These are phyloP conservation scores for Aleiodes alternator DNA, from an alignment of 2,888 invertebrate genomes.

Conservation along the genomic window DNA sequence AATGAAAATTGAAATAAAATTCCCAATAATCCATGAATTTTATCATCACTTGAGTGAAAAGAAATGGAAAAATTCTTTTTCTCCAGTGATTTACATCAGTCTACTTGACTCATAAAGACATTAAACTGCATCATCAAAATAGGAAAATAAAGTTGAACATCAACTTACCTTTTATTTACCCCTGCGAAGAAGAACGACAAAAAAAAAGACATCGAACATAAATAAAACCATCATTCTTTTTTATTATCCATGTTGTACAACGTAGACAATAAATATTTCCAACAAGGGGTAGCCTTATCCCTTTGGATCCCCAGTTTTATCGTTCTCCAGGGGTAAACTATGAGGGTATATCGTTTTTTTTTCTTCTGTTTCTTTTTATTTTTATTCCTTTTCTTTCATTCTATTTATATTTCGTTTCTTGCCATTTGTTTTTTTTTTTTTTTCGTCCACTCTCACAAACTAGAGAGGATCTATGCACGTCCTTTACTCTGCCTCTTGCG, in stretches of 20 bases:
- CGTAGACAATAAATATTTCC: slow-evolving; percentile 20
- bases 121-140: no score
- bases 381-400: slow-evolving; percentile 15
- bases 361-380: slow-evolving; percentile 2
- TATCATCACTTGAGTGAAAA: no score
- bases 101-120: no score
- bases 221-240: slow-evolving; percentile 3
- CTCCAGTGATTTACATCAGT: no score
- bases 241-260: background rate
- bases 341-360: slow-evolving; percentile 8
- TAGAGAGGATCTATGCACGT: background rate
- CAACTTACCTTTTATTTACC: no score
- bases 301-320: slow-evolving; percentile 26
- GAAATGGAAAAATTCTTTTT: no score
- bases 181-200: background rate
- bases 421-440: background rate
- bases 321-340: slow-evolving; percentile 24
- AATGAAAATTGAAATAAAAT: no score
- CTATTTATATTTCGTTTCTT: slow-evolving; percentile 1
- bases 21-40: no score
- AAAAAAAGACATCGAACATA: background rate
- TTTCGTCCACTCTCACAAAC: background rate
- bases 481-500: background rate
- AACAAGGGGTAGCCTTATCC: slow-evolving; percentile 26
- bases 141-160: no score